A percentile compares a stretch with the other conserved stretches of the same genome.
Conservation (phyloP, 1,140 invertebrate genomes). For the Bilobella aurantiaca region DNA sequence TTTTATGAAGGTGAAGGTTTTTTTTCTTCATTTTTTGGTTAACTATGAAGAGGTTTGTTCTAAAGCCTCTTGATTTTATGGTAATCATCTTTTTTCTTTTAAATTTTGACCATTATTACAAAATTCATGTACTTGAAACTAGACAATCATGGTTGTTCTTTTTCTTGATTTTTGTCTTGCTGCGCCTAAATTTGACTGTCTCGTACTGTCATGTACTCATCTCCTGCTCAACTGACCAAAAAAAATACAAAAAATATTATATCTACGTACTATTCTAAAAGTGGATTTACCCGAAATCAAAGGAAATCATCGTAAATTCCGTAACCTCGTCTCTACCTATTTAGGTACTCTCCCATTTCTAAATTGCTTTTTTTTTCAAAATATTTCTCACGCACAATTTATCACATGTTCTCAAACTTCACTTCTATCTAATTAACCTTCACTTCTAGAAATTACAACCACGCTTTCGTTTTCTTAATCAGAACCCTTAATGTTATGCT, state of each 20-base stretch:
- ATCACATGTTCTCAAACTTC: neutral
- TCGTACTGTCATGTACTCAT: neutral
- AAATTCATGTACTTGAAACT: slow-evolving; percentile 12
- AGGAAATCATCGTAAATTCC: slow-evolving; percentile 94
- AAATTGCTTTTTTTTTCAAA: slow-evolving; percentile 11
- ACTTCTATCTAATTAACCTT: too few species aligned
- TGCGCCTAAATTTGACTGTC: slow-evolving; percentile 13
- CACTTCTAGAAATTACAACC: too few species aligned
- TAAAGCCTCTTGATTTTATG: too few species aligned
- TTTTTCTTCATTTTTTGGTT: too few species aligned
- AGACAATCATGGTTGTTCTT: slow-evolving; percentile 22
- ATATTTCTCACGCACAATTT: neutral
- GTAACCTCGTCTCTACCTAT: slow-evolving; percentile 91
- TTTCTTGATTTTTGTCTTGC: slow-evolving; percentile 22
- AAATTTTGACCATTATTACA: too few species aligned
- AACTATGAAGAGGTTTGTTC: too few species aligned
- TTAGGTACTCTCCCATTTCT: slow-evolving; percentile 65
- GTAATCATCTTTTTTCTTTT: too few species aligned
- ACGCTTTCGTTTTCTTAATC: too few species aligned
- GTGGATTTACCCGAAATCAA: slow-evolving; percentile 94
- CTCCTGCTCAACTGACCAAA: neutral
- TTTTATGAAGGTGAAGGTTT: too few species aligned
- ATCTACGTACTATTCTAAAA: slow-evolving; percentile 42
- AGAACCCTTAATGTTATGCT: too few species aligned
- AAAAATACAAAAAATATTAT: slow-evolving; percentile 17